Base-by-base conservation (phyloP, 2,113 vertebrate genomes). In the Heteronetta atricapilla region DNA sequence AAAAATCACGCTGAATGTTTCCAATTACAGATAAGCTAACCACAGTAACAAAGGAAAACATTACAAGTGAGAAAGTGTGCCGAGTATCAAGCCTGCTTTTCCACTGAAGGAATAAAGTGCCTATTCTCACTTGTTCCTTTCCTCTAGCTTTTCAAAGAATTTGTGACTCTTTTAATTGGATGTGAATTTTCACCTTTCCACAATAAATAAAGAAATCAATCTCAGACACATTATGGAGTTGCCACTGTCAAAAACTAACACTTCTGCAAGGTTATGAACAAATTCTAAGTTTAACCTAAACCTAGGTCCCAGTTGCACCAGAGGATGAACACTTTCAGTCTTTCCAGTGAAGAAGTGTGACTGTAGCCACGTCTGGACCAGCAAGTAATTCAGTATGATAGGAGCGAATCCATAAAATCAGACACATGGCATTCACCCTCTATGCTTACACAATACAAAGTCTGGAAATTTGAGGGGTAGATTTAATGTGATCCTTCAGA, bases 231-330 rank as follows among this genome's bases (percentile, higher is more conserved):
- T 50, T n/a, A 48, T 4, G 25, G 46, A 69, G 33, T 81, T 86
- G 38, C 80, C 68, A 77, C 33, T 46, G 14, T 83, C 73, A 94
- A 73, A 94, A 91, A 88, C 8, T 63, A 82, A 96, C 86, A 92
- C 86, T 93, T 70, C 29, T 29, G 60, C 23, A 86, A 23, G 7
- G 46, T 86, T 94, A 90, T 23, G 68, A 92, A 90, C 86, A 94
- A 93, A 89, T 75, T 64, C 62, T 88, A 94, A 90, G 86, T 96
- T 96, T 96, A 94, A 96, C 93, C 88, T 94, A 95, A 88, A 88
- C 86, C 83, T 93, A 93, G 73, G 96, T 96, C 90, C 95, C 94
- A 94, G 38, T 46, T 93, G 72, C 36, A 91, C 85, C 79, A 95
- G 88, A 94, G 79, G 72, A 94, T 93, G 85, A 79, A 80, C 58